Evolutionary conservation across 2,888 invertebrate genomes (phyloP), one percentile per base, ranked within the genome.

Genomic region (Pristionchus mayeri): DNA sequence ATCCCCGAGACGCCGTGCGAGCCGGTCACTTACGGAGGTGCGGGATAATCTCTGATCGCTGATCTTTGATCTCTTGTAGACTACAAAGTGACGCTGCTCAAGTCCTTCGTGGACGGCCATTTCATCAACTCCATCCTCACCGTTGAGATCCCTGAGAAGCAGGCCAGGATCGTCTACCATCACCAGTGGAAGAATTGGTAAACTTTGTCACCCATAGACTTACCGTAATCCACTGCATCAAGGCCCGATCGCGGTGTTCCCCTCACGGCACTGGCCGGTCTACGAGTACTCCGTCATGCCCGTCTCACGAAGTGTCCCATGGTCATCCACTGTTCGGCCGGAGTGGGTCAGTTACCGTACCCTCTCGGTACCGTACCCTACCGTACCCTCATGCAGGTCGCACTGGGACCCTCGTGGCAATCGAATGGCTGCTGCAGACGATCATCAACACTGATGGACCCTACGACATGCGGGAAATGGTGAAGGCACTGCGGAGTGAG

Each of bases 241-340:
- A 80, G 80, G 80, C 80, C 57, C 34, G 80, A 80, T 80, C 54
- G 80, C 18, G 80, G 80, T 11, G 57, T 57, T 2, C 80, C 80
- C 9, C 80, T 57, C 2, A 80, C 80, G 0, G 80, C 80, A 0
- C 54, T 57, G 1, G 80, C 80, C 6, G 80, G 80, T 0, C 80
- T 80, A 3, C 80, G 80, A 24, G 80, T 57, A 16, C 57, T 80
- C 13, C 54, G 80, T 21, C 80, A 80, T 24, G 80, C 57, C n/a
- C 80, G 80, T 13, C 37, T 24, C 54, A 80, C 54, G 40, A 80
- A 80, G 80, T 80, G 44, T 27, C 37, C 54, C 37, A 57, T 57
- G 16, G 40, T 80, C 54, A 57, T 80, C 37, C 80, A 80, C 40
- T 80, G 80, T 57, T 80, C 80, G 54, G 80, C 80, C n/a, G 80